phyloP scores from a whole-genome alignment of 2,113 vertebrate species.

The Hymenochirus boettgeri region DNA sequence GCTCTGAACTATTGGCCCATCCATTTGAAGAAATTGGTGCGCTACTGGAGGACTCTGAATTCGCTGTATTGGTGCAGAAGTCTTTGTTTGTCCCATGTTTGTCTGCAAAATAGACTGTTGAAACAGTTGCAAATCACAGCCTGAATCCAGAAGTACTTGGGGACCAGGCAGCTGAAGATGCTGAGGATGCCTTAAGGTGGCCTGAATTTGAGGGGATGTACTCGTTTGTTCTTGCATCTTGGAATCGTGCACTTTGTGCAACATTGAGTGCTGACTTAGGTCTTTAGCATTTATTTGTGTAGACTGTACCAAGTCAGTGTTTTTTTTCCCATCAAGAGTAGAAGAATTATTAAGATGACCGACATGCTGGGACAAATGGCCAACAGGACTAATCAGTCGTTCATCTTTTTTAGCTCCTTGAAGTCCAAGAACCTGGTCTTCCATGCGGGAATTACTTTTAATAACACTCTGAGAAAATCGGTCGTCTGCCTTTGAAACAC shows the following conservation, averaged over 20 bases:
- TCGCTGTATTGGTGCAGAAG: conserved; percentile 69
- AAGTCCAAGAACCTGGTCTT: conserved; percentile 80
- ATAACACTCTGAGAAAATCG: conserved; percentile 90
- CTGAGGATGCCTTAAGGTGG: conserved; percentile 68
- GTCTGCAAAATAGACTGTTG: conserved; percentile 83
- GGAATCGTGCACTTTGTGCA: conserved; percentile 73
- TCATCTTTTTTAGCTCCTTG: conserved; percentile 76
- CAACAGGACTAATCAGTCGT: conserved; percentile 64
- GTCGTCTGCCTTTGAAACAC: conserved; percentile 86
- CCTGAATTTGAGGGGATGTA: conserved; percentile 60
- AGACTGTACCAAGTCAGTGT: conserved; percentile 67
- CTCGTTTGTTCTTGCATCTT: conserved; percentile 75
- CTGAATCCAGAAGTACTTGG: conserved; percentile 82
- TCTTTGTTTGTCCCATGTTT: conserved; percentile 71
- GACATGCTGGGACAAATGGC: conserved; percentile 73
- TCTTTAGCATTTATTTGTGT: conserved; percentile 77
- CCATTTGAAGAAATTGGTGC: conserved; percentile 85
- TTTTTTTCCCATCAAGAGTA: conserved; percentile 70
- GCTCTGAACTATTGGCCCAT: conserved; percentile 73
- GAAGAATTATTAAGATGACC: conserved; percentile 62
- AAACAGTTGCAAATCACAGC: conserved; percentile 81
- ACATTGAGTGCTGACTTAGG: conserved; percentile 72
- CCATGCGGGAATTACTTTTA: conserved; percentile 83
- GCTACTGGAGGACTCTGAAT: conserved; percentile 69
- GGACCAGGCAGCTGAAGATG: conserved; percentile 78